These are phyloP conservation scores for Capromys pilorides DNA, from an alignment of 2,797 vertebrate species.

Conservation along the genomic window DNA sequence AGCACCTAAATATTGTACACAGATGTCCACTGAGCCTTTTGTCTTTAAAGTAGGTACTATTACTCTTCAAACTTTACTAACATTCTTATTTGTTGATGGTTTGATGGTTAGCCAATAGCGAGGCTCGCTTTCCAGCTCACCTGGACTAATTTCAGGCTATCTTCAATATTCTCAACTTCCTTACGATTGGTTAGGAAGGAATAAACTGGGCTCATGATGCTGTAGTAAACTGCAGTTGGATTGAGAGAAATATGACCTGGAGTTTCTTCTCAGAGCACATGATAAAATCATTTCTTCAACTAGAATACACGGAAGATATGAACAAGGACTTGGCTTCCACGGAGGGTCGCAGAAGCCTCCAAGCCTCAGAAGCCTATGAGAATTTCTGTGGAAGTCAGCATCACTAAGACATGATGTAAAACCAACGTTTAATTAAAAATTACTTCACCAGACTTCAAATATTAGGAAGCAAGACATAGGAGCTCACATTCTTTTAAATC, in stretches of 20 bases:
- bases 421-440: background rate
- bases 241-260: background rate
- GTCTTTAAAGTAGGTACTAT: background rate
- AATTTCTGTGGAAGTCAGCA: background rate
- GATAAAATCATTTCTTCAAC: background rate
- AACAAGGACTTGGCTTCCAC: background rate
- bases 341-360: background rate
- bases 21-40: background rate
- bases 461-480: background rate
- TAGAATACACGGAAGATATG: background rate
- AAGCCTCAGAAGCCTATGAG: background rate
- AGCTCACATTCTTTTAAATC: slow-evolving; percentile 46
- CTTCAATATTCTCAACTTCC: background rate
- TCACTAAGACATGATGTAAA: background rate
- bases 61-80: background rate
- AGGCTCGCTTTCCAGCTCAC: background rate
- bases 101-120: background rate
- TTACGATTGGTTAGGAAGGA: background rate
- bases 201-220: background rate
- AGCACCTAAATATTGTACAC: background rate
- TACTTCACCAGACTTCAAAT: background rate
- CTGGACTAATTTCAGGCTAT: background rate
- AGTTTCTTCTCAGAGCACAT: background rate
- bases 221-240: background rate
- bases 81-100: background rate